Conservation (phyloP, 92 coral and sea anemone genomes). For the Palythoa grandiflora region DNA sequence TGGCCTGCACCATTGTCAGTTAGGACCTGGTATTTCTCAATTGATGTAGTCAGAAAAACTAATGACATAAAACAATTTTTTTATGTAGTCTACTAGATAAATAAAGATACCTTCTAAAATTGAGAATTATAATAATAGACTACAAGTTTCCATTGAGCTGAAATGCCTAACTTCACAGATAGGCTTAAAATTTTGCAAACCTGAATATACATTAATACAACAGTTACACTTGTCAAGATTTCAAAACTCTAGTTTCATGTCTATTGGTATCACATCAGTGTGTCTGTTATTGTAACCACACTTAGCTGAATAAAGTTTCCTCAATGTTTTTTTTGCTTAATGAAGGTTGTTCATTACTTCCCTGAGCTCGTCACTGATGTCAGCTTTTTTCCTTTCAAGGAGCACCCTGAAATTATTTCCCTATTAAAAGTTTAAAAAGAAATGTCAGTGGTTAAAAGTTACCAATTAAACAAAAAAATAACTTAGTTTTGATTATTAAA, state of each 20-base stretch:
- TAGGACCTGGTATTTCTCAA: background rate
- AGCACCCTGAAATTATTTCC: background rate
- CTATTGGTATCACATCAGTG: slow-evolving; percentile 4
- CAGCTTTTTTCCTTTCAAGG: background rate
- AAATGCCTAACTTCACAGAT: background rate
- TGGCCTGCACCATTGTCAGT: no score
- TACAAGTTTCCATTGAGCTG: no score
- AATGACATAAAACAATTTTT: slow-evolving; percentile 6
- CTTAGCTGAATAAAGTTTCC: background rate
- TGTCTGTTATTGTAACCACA: background rate
- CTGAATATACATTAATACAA: background rate
- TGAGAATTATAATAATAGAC: background rate
- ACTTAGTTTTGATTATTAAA: background rate
- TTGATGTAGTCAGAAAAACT: background rate
- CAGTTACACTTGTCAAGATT: background rate
- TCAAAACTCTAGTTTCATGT: slow-evolving; percentile 16
- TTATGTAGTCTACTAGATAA: background rate
- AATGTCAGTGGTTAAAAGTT: background rate
- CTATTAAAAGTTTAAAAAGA: no score
- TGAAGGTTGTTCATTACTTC: slow-evolving; percentile 10
- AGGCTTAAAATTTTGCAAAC: slow-evolving; percentile 8
- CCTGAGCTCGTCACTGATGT: background rate
- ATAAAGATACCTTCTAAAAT: background rate
- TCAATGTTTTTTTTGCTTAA: background rate
- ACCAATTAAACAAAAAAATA: background rate